Evolutionary conservation across 2,113 vertebrate genomes (phyloP), one percentile per base, ranked within the genome.

Genomic region (Megaleporinus macrocephalus): DNA sequence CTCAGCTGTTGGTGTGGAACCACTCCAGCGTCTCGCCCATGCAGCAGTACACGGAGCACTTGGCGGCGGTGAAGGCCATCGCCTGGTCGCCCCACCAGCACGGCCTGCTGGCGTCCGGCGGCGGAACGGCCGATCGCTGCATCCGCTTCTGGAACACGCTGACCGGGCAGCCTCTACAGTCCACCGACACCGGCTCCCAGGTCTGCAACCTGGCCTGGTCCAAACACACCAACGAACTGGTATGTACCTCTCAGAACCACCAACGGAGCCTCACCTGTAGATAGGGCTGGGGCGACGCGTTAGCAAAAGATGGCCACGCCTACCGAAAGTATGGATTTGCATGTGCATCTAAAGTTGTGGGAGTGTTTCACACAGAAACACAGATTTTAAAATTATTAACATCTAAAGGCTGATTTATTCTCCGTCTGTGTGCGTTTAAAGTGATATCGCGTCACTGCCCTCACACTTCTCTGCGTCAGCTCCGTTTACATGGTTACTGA

Each of bases 141-240:
- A 99, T 99, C 82, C 97, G 98, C 85, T 99, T 99, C 93, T 99
- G 98, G 98, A 99, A 99, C 93, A 99, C 98, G 0, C 93, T 99
- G 1, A 99, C 98, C 0, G 97, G 96, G 68, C 98, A 99, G 90
- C 98, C 98, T 0, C 84, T 99, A 82, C 97, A 99, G 92, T 98
- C 97, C 89, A 98, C 98, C 0, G 98, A 99, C 92, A 99, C 98
- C 0, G 98, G 98, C 0, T 99, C 97, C 0, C 98, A 99, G 76
- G 98, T 99, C 73, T 99, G 98, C 95, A 99, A 99, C 91, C 94
- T 99, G 84, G 98, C 98, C 90, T 99, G 98, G 98, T 99, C 98
- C 24, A 99, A 99, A 78, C 98, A 99, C 6, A 97, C 98, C 69
- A 99, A 99, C 0, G 98, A 99, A 87, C 95, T 99, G 87, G 98